Percentiles rank a stretch among this genome's conserved stretches.
These are phyloP conservation scores for Troides helena DNA, from an alignment of 2,888 invertebrate genomes.

Conservation along the genomic window DNA sequence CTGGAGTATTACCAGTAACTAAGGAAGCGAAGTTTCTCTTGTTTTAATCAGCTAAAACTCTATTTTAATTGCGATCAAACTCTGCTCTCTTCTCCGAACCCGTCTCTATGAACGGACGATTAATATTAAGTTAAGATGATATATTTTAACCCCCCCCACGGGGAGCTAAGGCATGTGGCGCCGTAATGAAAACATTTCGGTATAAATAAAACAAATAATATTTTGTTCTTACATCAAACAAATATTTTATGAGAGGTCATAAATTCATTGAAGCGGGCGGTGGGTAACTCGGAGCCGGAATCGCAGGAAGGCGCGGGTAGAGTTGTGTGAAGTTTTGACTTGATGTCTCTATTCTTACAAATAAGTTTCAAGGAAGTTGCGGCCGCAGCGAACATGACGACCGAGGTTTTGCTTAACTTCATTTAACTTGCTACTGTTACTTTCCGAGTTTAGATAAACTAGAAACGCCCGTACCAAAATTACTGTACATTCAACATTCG, in stretches of 20 bases:
- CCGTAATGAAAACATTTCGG: background rate
- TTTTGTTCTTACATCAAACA: background rate
- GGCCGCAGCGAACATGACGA: conserved; percentile 1
- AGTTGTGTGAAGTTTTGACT: conserved; percentile 22
- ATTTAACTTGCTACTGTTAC: conserved; percentile 6
- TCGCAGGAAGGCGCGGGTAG: conserved; percentile 1
- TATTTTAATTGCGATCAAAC: too few species aligned
- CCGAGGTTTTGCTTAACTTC: conserved; percentile 3
- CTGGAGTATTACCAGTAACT: too few species aligned
- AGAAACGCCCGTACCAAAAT: background rate
- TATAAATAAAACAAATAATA: background rate
- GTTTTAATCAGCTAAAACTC: too few species aligned
- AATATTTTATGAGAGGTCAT: conserved; percentile 14
- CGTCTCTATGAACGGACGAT: too few species aligned
- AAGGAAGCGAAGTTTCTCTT: too few species aligned
- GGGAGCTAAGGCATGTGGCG: too few species aligned
- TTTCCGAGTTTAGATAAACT: conserved; percentile 7
- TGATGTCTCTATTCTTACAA: conserved; percentile 23
- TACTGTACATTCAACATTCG: background rate
- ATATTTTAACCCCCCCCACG: too few species aligned
- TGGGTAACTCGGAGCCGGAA: background rate
- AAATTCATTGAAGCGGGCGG: conserved; percentile 6
- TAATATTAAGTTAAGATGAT: too few species aligned
- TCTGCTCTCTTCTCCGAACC: too few species aligned
- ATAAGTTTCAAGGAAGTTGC: conserved; percentile 16